phyloP scores from a whole-genome alignment of 2,888 invertebrate species.

The Spisula subtruncata region DNA sequence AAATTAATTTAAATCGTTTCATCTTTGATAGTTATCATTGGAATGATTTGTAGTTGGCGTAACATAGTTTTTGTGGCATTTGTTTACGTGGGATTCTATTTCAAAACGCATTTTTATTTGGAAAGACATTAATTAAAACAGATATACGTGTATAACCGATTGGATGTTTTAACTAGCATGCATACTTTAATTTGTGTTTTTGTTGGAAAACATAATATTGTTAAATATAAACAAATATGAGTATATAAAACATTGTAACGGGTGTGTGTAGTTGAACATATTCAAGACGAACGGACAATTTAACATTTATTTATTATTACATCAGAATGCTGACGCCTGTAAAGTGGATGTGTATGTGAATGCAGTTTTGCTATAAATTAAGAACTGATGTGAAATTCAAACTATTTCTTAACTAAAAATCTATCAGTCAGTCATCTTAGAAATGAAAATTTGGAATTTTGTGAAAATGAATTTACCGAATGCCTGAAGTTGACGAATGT shows the following conservation, averaged over 20 bases:
- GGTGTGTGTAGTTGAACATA: too few relatives aligned
- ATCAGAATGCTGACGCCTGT: too few relatives aligned
- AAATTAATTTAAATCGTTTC: constrained; percentile 11
- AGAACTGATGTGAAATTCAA: neutral
- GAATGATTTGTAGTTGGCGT: neutral
- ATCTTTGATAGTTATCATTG: neutral
- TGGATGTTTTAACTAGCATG: neutral
- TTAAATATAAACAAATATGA: too few relatives aligned
- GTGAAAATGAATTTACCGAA: neutral
- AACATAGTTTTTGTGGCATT: neutral
- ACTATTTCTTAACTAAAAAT: neutral
- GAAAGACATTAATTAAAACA: neutral
- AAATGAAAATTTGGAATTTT: neutral
- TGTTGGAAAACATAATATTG: too few relatives aligned
- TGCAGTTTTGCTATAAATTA: neutral
- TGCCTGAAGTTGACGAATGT: too few relatives aligned
- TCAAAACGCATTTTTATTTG: neutral
- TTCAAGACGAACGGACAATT: too few relatives aligned
- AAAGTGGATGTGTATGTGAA: too few relatives aligned
- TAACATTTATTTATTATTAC: too few relatives aligned
- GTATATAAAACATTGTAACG: too few relatives aligned
- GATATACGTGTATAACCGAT: neutral
- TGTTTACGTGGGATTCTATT: neutral
- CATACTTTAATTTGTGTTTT: neutral
- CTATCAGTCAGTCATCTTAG: neutral